Evolutionary conservation across 2,888 invertebrate genomes (phyloP), one percentile per base, ranked within the genome.

Genomic region (Hemithea aestivaria): DNA sequence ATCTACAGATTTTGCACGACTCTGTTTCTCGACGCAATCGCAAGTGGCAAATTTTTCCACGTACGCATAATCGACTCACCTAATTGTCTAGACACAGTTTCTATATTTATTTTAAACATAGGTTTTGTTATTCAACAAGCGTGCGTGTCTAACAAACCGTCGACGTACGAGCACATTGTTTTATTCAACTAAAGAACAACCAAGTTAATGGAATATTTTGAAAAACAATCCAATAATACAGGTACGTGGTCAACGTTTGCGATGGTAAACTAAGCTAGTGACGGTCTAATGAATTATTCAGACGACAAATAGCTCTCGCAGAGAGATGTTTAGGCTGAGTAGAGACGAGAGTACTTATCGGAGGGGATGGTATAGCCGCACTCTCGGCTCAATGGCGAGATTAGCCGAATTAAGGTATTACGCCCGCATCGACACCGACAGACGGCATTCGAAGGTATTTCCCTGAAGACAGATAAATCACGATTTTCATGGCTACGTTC

Each of bases 321-420:
- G 50, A 45, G 42, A 55, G 47, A 48, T 53, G 44, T 50, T 53
- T 43, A 51, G 50, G 48, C 42, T 51, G 53, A 52, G 48, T 35
- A 54, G 56, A 55, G 52, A n/a, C n/a, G n/a, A 42, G 52, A 56
- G 60, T 55, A 62, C 62, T 56, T 56, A 41, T 41, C 41, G 10
- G 33, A 10, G 33, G 26, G 29, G 26, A 23, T 40, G 35, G 27
- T 26, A 21, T 24, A 31, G 25, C 36, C 68, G 56, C 61, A 65
- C 56, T 59, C 65, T 65, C 63, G 50, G 63, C 56, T 59, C 61
- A 65, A 70, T 69, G 70, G 68, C 64, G 62, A 75, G 79, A 82
- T 81, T 78, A 79, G 72, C 67, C 66, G 77, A 76, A 78, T 80
- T 77, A 78, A 77, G 75, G 74, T 71, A 77, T 79, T 72, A 77